Base-by-base conservation (phyloP, 2,888 invertebrate species). In the Cephus pulcher region DNA sequence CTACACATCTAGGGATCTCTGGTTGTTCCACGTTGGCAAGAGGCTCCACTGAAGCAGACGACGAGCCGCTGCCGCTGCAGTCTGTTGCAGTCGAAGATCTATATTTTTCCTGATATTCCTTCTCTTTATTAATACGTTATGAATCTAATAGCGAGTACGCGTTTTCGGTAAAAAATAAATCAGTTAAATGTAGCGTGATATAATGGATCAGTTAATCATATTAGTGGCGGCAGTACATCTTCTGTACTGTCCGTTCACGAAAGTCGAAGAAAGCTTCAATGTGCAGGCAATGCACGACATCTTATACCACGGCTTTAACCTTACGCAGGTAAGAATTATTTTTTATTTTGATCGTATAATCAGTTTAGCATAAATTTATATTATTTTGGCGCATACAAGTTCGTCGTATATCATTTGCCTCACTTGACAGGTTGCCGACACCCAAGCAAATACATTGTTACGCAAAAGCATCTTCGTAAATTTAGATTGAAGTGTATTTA, bases 191-290 rank as follows among this genome's bases (percentile, higher is more conserved):
- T 75, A 75, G 75, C 33, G 23, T 9, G 23, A 30, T n/a, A 91
- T 90, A 86, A 96, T 97, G 96, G 95, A 95, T 91, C 94, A 95
- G 89, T 92, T 96, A 91, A 92, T 96, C 87, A 94, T 96, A 90
- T 92, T 96, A 84, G 93, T 96, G 86, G 96, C 96, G 80, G 94
- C 95, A 85, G 94, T 96, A 86, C 97, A 98, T 92, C 93, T 98
- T 79, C 91, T 97, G 82, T 94, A 96, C 86, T 98, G 98, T 89
- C 99, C 99, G 76, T 99, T 96, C 91, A 99, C 98, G 6, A 99
- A 99, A 95, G 99, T 99, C 76, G 99, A 99, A 93, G 99, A 99
- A 93, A 99, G 99, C 92, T 99, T 99, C 92, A 99, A 99, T 93
- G 93, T 99, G 79, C 99, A 99, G 93, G 99, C 99, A 34, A 96